phyloP scores from a whole-genome alignment of 2,113 vertebrate genomes.

The Anguilla japonica region DNA sequence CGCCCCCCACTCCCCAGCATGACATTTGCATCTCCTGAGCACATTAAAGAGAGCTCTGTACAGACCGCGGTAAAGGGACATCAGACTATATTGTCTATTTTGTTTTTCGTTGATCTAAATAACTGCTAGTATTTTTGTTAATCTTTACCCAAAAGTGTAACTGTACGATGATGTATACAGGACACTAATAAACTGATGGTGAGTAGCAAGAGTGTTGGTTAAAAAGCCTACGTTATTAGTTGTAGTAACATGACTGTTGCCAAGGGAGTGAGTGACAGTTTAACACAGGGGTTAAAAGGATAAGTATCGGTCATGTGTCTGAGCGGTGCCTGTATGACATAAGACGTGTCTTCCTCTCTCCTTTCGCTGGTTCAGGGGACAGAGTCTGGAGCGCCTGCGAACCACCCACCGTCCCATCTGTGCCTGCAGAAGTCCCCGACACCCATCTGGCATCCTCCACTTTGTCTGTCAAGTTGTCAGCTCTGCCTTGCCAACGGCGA shows the following conservation, averaged over 20 bases:
- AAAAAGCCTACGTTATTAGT: too few relatives aligned
- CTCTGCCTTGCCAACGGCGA: conserved; percentile 36
- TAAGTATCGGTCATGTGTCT: neutral
- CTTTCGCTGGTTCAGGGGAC: conserved; percentile 31
- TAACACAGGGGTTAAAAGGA: neutral
- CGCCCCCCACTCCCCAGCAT: neutral
- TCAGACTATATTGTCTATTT: neutral
- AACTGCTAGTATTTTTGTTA: neutral
- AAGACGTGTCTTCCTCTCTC: conserved; percentile 19
- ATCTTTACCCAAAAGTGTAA: too few relatives aligned
- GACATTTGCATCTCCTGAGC: neutral
- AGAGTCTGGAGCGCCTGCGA: conserved; percentile 43
- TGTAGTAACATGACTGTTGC: too few relatives aligned
- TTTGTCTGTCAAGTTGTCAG: conserved; percentile 68
- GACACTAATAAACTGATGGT: too few relatives aligned
- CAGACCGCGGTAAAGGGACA: neutral
- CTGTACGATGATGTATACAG: too few relatives aligned
- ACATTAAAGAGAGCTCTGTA: neutral
- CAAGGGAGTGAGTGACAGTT: neutral
- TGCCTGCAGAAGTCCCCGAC: conserved; percentile 50
- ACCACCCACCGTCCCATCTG: conserved; percentile 70
- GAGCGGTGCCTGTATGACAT: neutral
- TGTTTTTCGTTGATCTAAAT: neutral
- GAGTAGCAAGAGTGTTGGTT: too few relatives aligned
- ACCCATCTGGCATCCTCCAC: conserved; percentile 67